A percentile compares a stretch with the other conserved stretches of the same genome.
These are phyloP conservation scores for Drosophila miranda DNA, from an alignment of 1,140 invertebrate genomes.

Conservation along the genomic window DNA sequence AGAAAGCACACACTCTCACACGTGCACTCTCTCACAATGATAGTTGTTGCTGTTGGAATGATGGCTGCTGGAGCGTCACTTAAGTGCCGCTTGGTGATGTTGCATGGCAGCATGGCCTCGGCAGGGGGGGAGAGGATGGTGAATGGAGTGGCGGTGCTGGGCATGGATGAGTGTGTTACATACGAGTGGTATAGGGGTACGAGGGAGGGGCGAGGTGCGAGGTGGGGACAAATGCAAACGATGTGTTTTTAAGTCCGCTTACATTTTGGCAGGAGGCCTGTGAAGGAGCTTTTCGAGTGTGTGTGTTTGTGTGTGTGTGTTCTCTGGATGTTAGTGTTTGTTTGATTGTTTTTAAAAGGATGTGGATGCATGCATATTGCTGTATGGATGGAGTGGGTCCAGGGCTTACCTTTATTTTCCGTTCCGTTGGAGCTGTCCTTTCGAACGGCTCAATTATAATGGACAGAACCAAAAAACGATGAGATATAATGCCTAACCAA, in stretches of 20 bases:
- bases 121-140: background rate
- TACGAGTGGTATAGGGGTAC: too few relatives aligned
- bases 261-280: slow-evolving; percentile 66
- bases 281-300: slow-evolving; percentile 60
- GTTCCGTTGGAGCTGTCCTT: slow-evolving; percentile 15
- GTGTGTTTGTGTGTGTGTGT: slow-evolving; percentile 16
- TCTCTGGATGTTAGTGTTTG: slow-evolving; percentile 18
- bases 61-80: slow-evolving; percentile 74
- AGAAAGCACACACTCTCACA: slow-evolving; percentile 25
- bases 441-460: slow-evolving; percentile 49
- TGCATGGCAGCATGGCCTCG: slow-evolving; percentile 3
- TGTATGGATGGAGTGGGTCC: slow-evolving; percentile 4
- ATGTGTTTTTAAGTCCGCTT: slow-evolving; percentile 80
- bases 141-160: slow-evolving; percentile 5
- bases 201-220: background rate
- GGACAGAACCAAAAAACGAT: background rate
- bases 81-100: slow-evolving; percentile 61
- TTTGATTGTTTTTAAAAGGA: slow-evolving; percentile 65
- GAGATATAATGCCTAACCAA: too few relatives aligned
- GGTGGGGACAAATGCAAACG: slow-evolving; percentile 67
- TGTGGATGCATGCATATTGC: slow-evolving; percentile 25
- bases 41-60: slow-evolving; percentile 56
- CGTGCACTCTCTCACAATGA: slow-evolving; percentile 53
- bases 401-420: slow-evolving; percentile 37
- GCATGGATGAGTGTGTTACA: background rate